Conservation (phyloP, 2,888 invertebrate genomes). For the Amiota mariae region DNA sequence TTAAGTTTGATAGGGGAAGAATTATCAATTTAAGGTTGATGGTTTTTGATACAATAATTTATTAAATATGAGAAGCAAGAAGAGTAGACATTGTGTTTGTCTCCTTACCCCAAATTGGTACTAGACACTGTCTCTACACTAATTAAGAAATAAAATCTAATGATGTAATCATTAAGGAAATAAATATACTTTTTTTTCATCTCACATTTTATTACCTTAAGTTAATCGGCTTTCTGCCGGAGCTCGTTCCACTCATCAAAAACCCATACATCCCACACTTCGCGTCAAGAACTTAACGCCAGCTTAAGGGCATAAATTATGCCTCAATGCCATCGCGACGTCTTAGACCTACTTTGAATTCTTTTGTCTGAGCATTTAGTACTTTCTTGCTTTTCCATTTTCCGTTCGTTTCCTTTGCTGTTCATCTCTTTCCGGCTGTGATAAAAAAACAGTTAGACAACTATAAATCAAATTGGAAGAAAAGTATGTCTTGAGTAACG, state of each 20-base stretch:
- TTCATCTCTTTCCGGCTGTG: background rate
- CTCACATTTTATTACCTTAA: too few relatives aligned
- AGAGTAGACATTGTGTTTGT: too few relatives aligned
- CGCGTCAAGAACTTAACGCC: conserved; percentile 8
- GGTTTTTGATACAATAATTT: too few relatives aligned
- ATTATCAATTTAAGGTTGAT: too few relatives aligned
- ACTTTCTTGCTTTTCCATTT: background rate
- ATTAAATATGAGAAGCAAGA: too few relatives aligned
- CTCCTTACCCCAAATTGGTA: background rate
- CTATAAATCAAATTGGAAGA: conserved; percentile 18
- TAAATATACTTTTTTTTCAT: too few relatives aligned
- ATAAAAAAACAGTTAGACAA: conserved; percentile 14
- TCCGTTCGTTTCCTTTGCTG: background rate
- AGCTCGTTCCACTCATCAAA: too few relatives aligned
- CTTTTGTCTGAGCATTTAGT: background rate
- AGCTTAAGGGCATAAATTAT: conserved; percentile 21
- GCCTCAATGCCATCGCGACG: background rate
- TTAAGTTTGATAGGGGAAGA: too few relatives aligned
- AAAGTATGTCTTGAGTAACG: background rate
- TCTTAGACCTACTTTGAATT: background rate
- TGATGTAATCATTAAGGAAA: too few relatives aligned
- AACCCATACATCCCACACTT: background rate
- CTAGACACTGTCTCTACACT: background rate
- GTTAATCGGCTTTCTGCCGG: too few relatives aligned
- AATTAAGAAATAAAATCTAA: too few relatives aligned